phyloP scores from a whole-genome alignment of 1,140 invertebrate genomes.

The Daktulosphaira vitifoliae region DNA sequence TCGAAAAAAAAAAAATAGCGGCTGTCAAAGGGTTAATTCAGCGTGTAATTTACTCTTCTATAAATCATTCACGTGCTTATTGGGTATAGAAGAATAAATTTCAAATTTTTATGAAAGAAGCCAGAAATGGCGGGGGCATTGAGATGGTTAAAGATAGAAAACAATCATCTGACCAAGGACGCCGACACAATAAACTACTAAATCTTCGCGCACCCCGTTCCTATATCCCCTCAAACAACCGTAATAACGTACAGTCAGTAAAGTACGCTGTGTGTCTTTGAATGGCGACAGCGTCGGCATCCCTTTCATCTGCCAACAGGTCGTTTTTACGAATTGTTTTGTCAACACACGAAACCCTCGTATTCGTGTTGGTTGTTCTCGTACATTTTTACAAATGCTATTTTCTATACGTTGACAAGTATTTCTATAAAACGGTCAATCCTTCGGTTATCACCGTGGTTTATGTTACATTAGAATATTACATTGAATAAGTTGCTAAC shows the following conservation, averaged over 20 bases:
- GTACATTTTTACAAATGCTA: conserved; percentile 5
- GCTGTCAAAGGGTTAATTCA: not conserved
- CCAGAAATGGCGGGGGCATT: no score
- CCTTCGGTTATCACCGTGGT: no score
- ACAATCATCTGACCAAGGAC: conserved; percentile 17
- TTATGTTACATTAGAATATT: no score
- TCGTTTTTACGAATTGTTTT: conserved; percentile 11
- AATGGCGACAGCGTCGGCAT: conserved; percentile 11
- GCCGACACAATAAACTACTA: conserved; percentile 29
- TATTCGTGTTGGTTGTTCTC: not conserved
- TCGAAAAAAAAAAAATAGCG: not conserved
- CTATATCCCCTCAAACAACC: conserved; percentile 3
- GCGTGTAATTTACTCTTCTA: conserved; percentile 7
- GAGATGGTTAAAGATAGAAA: conserved; percentile 4
- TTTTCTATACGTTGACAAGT: conserved; percentile 17
- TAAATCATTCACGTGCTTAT: no score
- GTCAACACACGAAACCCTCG: conserved; percentile 3
- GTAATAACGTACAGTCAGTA: not conserved
- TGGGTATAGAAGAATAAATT: conserved; percentile 19
- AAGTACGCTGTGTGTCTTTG: no score
- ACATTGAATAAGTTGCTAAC: no score
- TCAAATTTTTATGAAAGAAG: conserved; percentile 13
- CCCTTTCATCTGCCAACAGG: not conserved
- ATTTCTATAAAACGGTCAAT: no score
- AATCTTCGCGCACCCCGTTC: conserved; percentile 13